Conservation (phyloP, 2,888 invertebrate species). For the Linhomoeus sp. region DNA sequence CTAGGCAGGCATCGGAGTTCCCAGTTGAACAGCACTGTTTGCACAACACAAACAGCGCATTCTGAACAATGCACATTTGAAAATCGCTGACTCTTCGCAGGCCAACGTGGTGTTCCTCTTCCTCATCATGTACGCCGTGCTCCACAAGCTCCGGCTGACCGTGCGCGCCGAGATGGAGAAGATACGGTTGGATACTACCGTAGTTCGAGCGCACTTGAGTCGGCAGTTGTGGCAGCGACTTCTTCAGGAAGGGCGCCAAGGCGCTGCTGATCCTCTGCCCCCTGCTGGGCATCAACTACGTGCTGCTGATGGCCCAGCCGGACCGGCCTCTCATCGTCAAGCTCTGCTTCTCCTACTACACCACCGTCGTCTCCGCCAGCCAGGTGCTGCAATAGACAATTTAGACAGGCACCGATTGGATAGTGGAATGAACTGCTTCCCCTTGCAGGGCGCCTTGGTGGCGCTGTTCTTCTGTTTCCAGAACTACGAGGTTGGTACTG, state of each 20-base stretch:
- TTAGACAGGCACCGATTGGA: too few relatives aligned
- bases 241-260: background rate
- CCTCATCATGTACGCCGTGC: constrained; percentile 9
- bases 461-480: background rate
- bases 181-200: background rate
- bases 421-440: too few relatives aligned
- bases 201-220: background rate
- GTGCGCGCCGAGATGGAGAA: background rate
- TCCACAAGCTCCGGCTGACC: constrained; percentile 7
- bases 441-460: background rate
- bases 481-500: background rate
- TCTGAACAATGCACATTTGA: too few relatives aligned
- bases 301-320: background rate
- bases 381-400: too few relatives aligned
- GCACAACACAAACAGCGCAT: too few relatives aligned
- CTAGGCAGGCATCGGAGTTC: too few relatives aligned
- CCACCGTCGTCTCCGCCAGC: background rate
- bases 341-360: background rate
- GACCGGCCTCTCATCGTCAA: background rate
- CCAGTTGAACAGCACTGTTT: background rate
- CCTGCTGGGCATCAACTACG: background rate
- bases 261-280: background rate
- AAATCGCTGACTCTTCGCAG: too few relatives aligned
- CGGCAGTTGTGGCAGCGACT: background rate
- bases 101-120: constrained; percentile 8